These are phyloP conservation scores for Ginglymostoma cirratum DNA, from an alignment of 2,113 vertebrate species.

Conservation along the genomic window DNA sequence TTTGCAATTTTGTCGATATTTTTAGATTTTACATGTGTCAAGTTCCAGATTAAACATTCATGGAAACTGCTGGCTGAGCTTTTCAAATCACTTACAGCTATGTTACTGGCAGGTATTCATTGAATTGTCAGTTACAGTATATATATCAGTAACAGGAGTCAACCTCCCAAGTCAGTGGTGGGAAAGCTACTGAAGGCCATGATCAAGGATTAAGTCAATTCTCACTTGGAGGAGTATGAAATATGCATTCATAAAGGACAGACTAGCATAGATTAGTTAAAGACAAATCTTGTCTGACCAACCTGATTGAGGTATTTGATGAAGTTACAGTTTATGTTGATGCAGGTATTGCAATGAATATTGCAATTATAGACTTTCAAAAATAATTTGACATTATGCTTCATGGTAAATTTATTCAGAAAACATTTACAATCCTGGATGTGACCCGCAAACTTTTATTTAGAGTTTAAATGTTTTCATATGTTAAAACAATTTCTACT, in stretches of 20 bases:
- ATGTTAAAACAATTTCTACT: too few relatives aligned
- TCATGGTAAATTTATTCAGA: background rate
- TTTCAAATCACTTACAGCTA: background rate
- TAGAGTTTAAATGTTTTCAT: too few relatives aligned
- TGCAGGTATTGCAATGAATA: background rate
- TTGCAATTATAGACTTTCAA: background rate
- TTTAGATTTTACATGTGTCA: background rate
- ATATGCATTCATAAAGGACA: background rate
- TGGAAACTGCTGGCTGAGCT: background rate
- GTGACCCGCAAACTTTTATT: too few relatives aligned
- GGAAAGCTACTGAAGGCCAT: background rate
- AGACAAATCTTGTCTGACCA: background rate
- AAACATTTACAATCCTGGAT: background rate
- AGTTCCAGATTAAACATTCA: conserved; percentile 11
- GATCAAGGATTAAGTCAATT: background rate
- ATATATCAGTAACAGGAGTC: background rate
- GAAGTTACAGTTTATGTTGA: too few relatives aligned
- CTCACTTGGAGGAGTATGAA: background rate
- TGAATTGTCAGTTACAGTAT: background rate
- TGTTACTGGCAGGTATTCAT: background rate
- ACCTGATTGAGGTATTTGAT: background rate
- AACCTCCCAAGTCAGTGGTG: background rate
- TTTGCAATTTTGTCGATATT: background rate
- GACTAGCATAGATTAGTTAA: background rate
- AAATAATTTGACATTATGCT: background rate